Conservation (phyloP, 2,888 invertebrate species). For the Meteorus colon region DNA sequence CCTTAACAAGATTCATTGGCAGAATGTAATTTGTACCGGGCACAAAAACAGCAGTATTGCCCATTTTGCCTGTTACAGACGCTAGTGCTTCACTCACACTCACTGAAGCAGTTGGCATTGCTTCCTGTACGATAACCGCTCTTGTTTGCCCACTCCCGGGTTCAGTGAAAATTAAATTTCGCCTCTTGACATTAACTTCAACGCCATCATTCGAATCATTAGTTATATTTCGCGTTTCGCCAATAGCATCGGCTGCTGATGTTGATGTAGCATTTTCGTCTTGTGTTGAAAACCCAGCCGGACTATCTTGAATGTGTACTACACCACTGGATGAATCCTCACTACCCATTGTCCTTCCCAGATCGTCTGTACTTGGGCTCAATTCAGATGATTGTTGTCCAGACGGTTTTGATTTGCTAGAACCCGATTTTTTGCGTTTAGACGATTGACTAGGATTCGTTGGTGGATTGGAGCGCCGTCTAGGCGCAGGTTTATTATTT, state of each 20-base stretch:
- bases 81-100: constrained; percentile 79
- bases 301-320: constrained; percentile 71
- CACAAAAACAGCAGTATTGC: constrained; percentile 80
- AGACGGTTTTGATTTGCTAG: constrained; percentile 76
- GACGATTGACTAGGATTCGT: constrained; percentile 82
- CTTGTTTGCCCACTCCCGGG: constrained; percentile 64
- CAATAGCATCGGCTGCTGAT: constrained; percentile 56
- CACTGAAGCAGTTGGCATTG: constrained; percentile 64
- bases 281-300: constrained; percentile 68
- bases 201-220: constrained; percentile 68
- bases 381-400: constrained; percentile 74
- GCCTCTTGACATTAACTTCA: constrained; percentile 62
- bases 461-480: constrained; percentile 83
- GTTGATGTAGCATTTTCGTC: constrained; percentile 63
- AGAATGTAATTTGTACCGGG: constrained; percentile 82
- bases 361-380: constrained; percentile 80
- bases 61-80: constrained; percentile 77
- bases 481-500: constrained; percentile 87
- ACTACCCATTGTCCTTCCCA: constrained; percentile 82
- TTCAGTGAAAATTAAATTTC: constrained; percentile 69
- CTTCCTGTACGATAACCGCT: constrained; percentile 70
- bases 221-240: constrained; percentile 65
- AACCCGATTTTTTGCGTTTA: constrained; percentile 82
- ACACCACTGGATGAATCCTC: constrained; percentile 85
- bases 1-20: constrained; percentile 83